Evolutionary conservation across 2,888 invertebrate species (phyloP).

Genomic region (Aelia acuminata): DNA sequence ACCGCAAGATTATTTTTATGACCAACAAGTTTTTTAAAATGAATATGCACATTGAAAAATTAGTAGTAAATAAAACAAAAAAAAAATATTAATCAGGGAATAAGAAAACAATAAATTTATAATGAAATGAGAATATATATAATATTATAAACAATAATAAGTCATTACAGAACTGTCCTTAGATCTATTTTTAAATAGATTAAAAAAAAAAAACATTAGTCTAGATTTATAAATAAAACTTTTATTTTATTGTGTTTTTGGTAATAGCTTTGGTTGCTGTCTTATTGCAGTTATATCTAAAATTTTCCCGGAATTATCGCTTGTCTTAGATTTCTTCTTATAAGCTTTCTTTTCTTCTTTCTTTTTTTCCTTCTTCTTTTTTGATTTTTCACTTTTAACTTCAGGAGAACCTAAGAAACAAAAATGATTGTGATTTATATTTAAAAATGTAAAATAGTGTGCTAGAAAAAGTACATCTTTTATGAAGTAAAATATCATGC

Average conservation of each 20-base stretch:
- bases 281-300: slow-evolving; percentile 79
- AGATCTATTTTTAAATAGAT: not conserved
- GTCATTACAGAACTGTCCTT: not conserved
- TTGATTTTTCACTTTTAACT: slow-evolving; percentile 41
- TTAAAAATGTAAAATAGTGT: not conserved
- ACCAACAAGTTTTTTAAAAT: too few species aligned
- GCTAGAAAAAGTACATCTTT: not conserved
- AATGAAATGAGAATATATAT: slow-evolving; percentile 10
- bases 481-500: not conserved
- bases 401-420: slow-evolving; percentile 25
- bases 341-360: slow-evolving; percentile 37
- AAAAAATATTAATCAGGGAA: not conserved
- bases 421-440: not conserved
- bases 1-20: too few species aligned
- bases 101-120: not conserved
- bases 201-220: slow-evolving; percentile 9
- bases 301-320: slow-evolving; percentile 72
- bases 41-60: too few species aligned
- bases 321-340: slow-evolving; percentile 54
- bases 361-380: slow-evolving; percentile 54
- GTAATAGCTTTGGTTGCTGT: slow-evolving; percentile 78
- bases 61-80: not conserved
- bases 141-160: not conserved
- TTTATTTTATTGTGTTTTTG: slow-evolving; percentile 39
- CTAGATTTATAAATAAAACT: slow-evolving; percentile 32